Percentiles rank a stretch among this genome's conserved stretches.
phyloP scores from a whole-genome alignment of 2,113 vertebrate genomes.

The Aepyceros melampus region DNA sequence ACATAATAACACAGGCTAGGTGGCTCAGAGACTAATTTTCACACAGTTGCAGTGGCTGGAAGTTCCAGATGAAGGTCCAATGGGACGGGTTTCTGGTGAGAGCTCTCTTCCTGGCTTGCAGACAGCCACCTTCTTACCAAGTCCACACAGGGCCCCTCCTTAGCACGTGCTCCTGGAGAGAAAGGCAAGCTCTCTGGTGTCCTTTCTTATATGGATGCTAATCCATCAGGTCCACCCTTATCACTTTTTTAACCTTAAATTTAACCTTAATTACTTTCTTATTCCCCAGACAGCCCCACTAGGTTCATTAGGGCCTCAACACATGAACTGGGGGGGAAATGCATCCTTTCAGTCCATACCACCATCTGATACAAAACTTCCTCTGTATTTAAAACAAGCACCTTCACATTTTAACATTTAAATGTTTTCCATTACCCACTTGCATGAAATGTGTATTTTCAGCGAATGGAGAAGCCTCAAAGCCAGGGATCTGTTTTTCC shows the following conservation, averaged over 20 bases:
- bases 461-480: not conserved
- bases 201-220: not conserved
- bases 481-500: not conserved
- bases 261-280: not conserved
- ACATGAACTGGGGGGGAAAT: not conserved
- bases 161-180: not conserved
- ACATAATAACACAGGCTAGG: not conserved
- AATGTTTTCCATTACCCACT: not conserved
- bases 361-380: not conserved
- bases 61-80: not conserved
- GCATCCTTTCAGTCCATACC: not conserved
- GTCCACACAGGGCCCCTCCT: not conserved
- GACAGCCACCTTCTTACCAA: not conserved
- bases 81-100: not conserved
- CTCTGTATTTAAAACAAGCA: not conserved
- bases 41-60: not conserved
- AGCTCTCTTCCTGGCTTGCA: not conserved
- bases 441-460: not conserved
- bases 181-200: not conserved
- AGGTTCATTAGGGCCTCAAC: not conserved
- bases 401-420: not conserved
- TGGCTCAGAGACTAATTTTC: not conserved
- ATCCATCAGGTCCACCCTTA: not conserved
- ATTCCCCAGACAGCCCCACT: not conserved
- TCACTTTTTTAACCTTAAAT: not conserved